Evolutionary conservation across 2,797 vertebrate genomes (phyloP).

Genomic region (Amphiprion clarkii): DNA sequence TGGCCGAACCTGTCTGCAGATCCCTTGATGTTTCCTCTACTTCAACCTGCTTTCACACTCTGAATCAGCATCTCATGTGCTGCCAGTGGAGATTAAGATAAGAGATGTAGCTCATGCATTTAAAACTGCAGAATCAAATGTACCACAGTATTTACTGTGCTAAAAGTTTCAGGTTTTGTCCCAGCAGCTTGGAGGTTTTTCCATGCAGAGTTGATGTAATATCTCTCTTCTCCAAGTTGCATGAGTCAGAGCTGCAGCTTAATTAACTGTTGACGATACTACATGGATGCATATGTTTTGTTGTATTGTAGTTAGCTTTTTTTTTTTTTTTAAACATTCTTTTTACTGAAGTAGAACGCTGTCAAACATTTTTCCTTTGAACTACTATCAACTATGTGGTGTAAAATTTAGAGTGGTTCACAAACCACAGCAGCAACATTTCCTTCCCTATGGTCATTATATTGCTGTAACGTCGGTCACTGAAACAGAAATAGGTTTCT

Average conservation of each 20-base stretch:
- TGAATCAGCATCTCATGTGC: slow-evolving; percentile 49
- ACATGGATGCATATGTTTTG: too few relatives aligned
- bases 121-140: slow-evolving; percentile 12
- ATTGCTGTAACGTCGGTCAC: not conserved
- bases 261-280: not conserved
- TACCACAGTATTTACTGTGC: not conserved
- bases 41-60: slow-evolving; percentile 57
- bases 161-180: not conserved
- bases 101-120: slow-evolving; percentile 19
- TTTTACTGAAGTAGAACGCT: not conserved
- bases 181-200: not conserved
- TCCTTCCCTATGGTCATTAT: not conserved
- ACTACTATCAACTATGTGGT: too few relatives aligned
- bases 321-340: not conserved
- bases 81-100: slow-evolving; percentile 37
- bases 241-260: not conserved
- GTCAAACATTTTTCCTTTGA: too few relatives aligned
- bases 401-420: too few relatives aligned
- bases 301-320: not conserved
- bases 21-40: slow-evolving; percentile 40
- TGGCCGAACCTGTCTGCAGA: slow-evolving; percentile 29
- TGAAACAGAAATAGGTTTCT: too few relatives aligned
- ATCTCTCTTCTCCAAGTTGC: not conserved
- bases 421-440: too few relatives aligned
- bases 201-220: not conserved